Base-by-base conservation (phyloP, 2,888 invertebrate species). In the Quadroppia sp. region DNA sequence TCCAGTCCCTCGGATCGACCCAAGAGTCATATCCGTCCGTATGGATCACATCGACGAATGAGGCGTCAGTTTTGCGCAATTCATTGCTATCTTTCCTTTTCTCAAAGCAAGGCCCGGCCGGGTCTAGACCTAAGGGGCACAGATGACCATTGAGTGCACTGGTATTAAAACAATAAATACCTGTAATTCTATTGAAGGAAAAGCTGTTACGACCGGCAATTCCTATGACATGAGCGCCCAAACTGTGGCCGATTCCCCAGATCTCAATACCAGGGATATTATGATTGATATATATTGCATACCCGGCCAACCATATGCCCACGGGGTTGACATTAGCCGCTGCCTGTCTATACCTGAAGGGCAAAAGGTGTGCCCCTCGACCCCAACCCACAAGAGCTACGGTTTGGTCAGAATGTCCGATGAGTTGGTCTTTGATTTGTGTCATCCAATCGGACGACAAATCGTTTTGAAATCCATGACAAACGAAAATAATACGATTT, bases 81-180 rank as follows among this genome's bases (percentile, higher is more conserved):
- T 32, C 48, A 17, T 32, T 48, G 17, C 45, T 28, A 28, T 50
- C 36, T 17, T 15, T 15, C 6, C 28, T 25, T n/a, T 69, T 73
- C 48, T 73, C 70, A 59, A 73, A 73, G 25, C 69, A 69, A 2
- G 73, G 73, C 2, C 73, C 73, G 25, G 73, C 73, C n/a, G 73
- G 73, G 50, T 73, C 73, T 23, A 73, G 50, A 56, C 73, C 73
- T 70, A 30, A 9, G 28, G 7, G 7, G 1, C n/a, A 13, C 20
- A 15, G 20, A 53, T 53, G 53, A 15, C 28, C 7, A 30, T 48
- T 15, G 15, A 48, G 15, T n/a, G 3, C 2, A 48, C 48, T 48
- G 48, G 15, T 11, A 45, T 11, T 15, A 11, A 50, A 32, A 53
- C 20, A 56, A 20, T 20, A 30, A 20, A 13, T 42, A 72, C 73